Evolutionary conservation across 2,888 invertebrate species (phyloP), one percentile per base, ranked within the genome.

Genomic region (Ormyrus rosae): DNA sequence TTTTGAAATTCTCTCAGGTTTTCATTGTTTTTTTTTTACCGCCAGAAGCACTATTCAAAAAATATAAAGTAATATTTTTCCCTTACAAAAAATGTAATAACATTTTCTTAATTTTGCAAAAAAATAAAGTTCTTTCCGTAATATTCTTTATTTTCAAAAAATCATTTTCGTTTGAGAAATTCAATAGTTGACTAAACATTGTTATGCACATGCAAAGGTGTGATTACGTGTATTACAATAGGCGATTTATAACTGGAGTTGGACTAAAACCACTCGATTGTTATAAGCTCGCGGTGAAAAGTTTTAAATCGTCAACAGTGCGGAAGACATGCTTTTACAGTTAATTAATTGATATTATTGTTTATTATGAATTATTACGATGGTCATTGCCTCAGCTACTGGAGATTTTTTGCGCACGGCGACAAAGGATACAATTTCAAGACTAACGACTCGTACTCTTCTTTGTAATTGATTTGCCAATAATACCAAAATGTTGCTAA

Each of bases 311-410:
- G 63, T 65, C 65, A 65, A 46, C 63, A 50, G 81, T 81, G 73
- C 77, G 81, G 81, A 81, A 81, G 81, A 81, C 81, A 69, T 77
- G 76, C 50, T 67, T 76, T 80, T 71, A 75, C 67, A 71, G 67
- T 61, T 60, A 71, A 34, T 75, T 67, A 67, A 9, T 60, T 55
- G 64, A 68, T 75, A 75, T 68, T 61, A 68, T 53, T n/a, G 10
- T 68, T 61, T 50, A 53, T 68, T 68, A 73, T 71, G 78, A 61
- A 71, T 78, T 65, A 63, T 48, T 60, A 48, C 13, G 45, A 50
- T 67, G 64, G 53, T 46, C 69, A 71, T 65, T 67, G 45, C 58
- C 19, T 65, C 56, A 67, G 70, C 58, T 65, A 71, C 70, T 60
- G 58, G 48, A 34, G 50, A 19, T 69, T 69, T 63, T 55, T 48